Base-by-base conservation (phyloP, 2,888 invertebrate species). In the Mayetiola destructor region DNA sequence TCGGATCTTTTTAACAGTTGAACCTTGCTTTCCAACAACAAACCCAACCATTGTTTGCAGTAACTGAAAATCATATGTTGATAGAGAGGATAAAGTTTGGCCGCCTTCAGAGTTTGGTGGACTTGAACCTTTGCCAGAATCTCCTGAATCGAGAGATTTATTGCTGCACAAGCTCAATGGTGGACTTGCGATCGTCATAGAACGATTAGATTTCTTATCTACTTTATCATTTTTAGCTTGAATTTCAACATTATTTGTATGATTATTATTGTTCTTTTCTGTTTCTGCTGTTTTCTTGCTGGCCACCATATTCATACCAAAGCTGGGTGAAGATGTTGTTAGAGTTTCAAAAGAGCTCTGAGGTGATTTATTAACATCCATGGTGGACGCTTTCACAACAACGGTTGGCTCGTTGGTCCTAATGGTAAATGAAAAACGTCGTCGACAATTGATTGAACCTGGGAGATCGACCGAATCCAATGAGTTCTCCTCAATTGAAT, bases 21-120 rank as follows among this genome's bases (percentile, higher is more conserved):
- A 75, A 42, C 92, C 92, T 64, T 82, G 80, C 64, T 81, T 82
- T 39, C 95, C 95, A 69, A 94, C 93, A 63, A 95, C 76, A 59
- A 85, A 80, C 18, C 94, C 94, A 59, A 92, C 89, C 61, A 91
- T 74, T 58, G 76, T 73, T 66, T 83, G 82, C 40, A 84, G 83
- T 66, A 88, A 79, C 62, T 81, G 74, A 73, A 90, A 89, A 68
- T 89, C 71, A 62, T 72, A 73, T 10, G 68, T 67, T 53, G 29
- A 10, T 29, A 64, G 65, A 63, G 67, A 67, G 42, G 64, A 64
- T 29, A 66, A 65, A 32, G 42, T 21, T 42, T 16, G 30, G 40
- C 64, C 64, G 32, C 66, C 68, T 61, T 69, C 68, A 32, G 71
- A 69, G 39, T 69, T 68, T 58, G 69, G 68, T 60, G 71, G 62